Conservation (phyloP, 2,797 vertebrate genomes). For the Acanthornis magna region DNA sequence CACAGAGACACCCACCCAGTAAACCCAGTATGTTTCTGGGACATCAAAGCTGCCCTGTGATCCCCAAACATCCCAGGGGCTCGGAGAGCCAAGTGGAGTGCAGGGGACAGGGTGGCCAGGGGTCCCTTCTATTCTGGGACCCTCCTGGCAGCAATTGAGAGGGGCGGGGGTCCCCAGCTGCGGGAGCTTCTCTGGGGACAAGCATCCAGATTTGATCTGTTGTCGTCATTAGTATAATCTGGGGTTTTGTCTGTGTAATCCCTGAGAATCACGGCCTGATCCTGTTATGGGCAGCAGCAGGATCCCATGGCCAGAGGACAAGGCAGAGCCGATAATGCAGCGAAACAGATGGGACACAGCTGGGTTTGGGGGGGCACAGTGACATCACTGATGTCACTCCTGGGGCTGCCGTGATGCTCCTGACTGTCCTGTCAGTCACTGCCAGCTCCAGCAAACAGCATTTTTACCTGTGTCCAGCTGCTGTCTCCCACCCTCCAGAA, state of each 20-base stretch:
- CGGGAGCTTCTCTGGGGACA: not conserved
- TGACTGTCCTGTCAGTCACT: rapidly evolving
- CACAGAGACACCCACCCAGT: not conserved
- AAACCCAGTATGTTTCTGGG: not conserved
- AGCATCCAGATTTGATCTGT: not conserved
- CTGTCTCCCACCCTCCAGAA: not conserved
- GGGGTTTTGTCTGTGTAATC: not conserved
- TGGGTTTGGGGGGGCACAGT: not conserved
- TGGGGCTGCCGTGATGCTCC: rapidly evolving
- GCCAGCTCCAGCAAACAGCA: rapidly evolving
- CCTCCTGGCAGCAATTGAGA: not conserved
- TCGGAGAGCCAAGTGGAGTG: not conserved
- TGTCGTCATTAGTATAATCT: not conserved
- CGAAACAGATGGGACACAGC: not conserved
- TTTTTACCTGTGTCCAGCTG: constrained; percentile 16
- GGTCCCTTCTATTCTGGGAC: rapidly evolving
- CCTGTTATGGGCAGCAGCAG: not conserved
- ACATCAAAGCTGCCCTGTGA: not conserved
- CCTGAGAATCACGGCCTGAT: not conserved
- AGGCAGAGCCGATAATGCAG: not conserved
- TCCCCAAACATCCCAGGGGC: not conserved
- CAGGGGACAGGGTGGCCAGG: too few relatives aligned
- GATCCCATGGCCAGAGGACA: not conserved
- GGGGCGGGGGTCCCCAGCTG: not conserved
- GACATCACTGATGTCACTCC: not conserved